Evolutionary conservation across 1,140 invertebrate genomes (phyloP), one percentile per base, ranked within the genome.

Genomic region (Mercenaria mercenaria): DNA sequence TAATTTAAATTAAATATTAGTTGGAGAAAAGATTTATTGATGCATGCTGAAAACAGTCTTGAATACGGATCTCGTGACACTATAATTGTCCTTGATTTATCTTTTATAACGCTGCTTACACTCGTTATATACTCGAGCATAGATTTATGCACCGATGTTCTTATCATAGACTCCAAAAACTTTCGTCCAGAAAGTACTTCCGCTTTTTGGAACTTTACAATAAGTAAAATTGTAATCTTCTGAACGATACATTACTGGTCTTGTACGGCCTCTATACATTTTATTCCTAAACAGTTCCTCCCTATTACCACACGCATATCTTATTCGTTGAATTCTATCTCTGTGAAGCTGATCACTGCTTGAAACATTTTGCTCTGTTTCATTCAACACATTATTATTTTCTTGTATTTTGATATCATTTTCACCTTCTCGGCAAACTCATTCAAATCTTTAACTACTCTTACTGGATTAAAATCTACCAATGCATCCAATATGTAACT

Each of bases 21-120:
- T 43, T 81, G 83, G 20, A 91, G 61, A 82, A 76, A 89, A 15
- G 88, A 39, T 50, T 89, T 91, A 47, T 91, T 88, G 18, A 91
- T 77, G 77, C 84, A 91, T 69, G 91, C 87, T 1, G 91, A 91
- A 72, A 69, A 91, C 43, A 91, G 59, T 67, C 88, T 77, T 10
- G 91, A 87, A 56, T 87, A 91, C 3, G 91, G 91, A 37, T 86
- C 84, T 18, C 91, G 76, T 37, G 85, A 69, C 0, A 91, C 88
- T 4, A 88, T 26, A 41, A 89, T 61, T 6, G 79, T 81, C 11
- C 52, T 1, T 34, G 32, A 64, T 61, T 23, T 3, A 29, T 64
- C 52, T 37, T 29, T 23, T n/a, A 52, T 81, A 0, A 37, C n/a
- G 15, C n/a, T 39, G 11, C 26, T 43, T 47, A 32, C 32, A 18